These are phyloP conservation scores for Platysternon megacephalum DNA, from an alignment of 2,113 vertebrate species.

Conservation along the genomic window DNA sequence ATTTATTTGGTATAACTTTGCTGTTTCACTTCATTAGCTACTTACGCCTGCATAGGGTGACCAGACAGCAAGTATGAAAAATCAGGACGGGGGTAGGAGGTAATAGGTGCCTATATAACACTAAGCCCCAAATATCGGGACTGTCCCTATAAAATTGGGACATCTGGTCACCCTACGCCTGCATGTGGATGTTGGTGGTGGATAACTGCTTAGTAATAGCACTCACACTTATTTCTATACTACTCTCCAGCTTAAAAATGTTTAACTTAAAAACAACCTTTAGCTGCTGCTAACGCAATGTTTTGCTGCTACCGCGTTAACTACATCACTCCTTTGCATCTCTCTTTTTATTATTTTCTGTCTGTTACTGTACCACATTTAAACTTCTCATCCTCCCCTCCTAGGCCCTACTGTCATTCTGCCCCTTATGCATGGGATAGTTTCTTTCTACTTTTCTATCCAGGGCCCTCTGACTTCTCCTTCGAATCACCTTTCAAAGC, in stretches of 20 bases:
- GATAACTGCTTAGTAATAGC: not conserved
- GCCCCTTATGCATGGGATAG: not conserved
- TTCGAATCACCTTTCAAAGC: not conserved
- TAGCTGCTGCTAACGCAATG: not conserved
- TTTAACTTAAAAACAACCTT: not conserved
- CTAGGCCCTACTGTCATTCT: not conserved
- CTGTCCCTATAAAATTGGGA: too few relatives aligned
- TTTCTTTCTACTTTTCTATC: not conserved
- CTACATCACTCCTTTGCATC: not conserved
- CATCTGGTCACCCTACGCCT: not conserved
- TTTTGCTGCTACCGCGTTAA: not conserved
- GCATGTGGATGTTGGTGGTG: not conserved
- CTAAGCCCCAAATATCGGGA: too few relatives aligned
- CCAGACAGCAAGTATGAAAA: too few relatives aligned
- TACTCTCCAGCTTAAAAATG: not conserved
- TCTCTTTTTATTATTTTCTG: not conserved
- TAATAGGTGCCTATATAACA: too few relatives aligned
- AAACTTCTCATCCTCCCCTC: not conserved
- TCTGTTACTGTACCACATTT: not conserved
- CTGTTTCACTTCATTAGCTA: not conserved
- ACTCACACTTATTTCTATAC: not conserved
- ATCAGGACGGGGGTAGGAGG: too few relatives aligned
- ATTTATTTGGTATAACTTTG: not conserved
- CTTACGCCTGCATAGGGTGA: not conserved
- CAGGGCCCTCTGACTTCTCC: not conserved